Evolutionary conservation across 2,888 invertebrate genomes (phyloP).

Genomic region (Kryphioiulus occultus): DNA sequence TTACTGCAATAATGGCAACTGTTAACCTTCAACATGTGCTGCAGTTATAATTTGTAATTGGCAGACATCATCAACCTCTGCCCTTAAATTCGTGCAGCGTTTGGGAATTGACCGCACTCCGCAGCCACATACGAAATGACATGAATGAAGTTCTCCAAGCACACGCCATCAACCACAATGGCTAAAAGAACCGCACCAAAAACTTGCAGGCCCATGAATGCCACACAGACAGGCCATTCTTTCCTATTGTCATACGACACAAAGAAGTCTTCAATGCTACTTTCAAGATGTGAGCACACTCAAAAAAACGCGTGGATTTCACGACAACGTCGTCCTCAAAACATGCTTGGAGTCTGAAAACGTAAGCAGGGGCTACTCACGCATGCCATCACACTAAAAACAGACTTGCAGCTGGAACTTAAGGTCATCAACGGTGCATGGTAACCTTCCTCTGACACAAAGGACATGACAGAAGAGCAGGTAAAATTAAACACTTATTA

Average conservation of each 20-base stretch:
- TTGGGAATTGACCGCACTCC: neutral
- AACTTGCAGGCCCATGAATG: neutral
- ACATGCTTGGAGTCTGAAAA: too few species aligned
- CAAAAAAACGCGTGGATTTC: neutral
- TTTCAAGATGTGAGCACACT: neutral
- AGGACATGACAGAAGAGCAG: slow-evolving; percentile 7
- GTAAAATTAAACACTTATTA: slow-evolving; percentile 22
- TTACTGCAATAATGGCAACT: neutral
- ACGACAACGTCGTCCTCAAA: neutral
- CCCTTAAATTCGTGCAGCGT: neutral
- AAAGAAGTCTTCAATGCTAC: neutral
- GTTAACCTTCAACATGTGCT: neutral
- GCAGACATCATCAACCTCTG: neutral
- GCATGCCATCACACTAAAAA: neutral
- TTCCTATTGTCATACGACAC: neutral
- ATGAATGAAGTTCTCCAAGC: neutral
- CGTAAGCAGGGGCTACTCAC: neutral
- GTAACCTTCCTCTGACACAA: neutral
- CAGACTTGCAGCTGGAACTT: slow-evolving; percentile 2
- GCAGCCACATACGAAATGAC: neutral
- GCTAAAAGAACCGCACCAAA: neutral
- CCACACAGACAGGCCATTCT: neutral
- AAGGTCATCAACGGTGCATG: slow-evolving; percentile 9
- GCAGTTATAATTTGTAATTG: too few species aligned
- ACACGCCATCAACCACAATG: neutral